phyloP scores from a whole-genome alignment of 2,888 invertebrate genomes.

The Aethes cnicana region DNA sequence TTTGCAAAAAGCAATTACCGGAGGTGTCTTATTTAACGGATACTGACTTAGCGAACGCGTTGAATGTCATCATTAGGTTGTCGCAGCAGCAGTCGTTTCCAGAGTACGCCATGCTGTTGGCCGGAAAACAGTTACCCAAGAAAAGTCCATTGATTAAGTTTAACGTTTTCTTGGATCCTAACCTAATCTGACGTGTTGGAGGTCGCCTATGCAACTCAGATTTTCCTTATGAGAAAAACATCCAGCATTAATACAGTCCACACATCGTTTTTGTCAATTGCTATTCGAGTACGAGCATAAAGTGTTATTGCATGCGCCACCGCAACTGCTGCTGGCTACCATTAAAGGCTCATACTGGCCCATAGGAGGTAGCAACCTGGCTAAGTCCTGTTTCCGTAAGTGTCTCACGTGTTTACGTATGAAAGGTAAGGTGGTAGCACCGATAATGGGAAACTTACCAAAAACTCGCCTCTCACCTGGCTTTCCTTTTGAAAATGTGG shows the following conservation, averaged over 20 bases:
- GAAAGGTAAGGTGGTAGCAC: conserved; percentile 31
- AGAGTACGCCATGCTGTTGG: too few species aligned
- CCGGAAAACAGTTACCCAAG: too few species aligned
- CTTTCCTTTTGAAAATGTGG: not conserved
- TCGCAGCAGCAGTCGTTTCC: too few species aligned
- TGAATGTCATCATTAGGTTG: too few species aligned
- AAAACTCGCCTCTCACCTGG: conserved; percentile 28
- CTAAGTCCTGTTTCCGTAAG: conserved; percentile 31
- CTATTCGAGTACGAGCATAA: conserved; percentile 23
- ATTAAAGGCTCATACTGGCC: not conserved
- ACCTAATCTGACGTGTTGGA: not conserved
- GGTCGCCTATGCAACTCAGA: too few species aligned
- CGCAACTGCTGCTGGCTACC: not conserved
- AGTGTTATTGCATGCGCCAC: not conserved
- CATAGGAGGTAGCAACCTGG: conserved; percentile 1
- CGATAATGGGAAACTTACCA: too few species aligned
- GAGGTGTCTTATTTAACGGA: not conserved
- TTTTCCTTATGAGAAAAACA: conserved; percentile 14
- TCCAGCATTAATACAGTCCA: conserved; percentile 28
- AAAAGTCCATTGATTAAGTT: not conserved
- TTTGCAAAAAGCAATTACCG: not conserved
- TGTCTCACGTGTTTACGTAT: conserved; percentile 36
- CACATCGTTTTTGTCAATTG: conserved; percentile 30
- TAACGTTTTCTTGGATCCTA: not conserved
- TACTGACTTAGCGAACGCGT: too few species aligned